Evolutionary conservation across 1,140 invertebrate species (phyloP), one percentile per base, ranked within the genome.

Genomic region (Leptinotarsa lineolata): DNA sequence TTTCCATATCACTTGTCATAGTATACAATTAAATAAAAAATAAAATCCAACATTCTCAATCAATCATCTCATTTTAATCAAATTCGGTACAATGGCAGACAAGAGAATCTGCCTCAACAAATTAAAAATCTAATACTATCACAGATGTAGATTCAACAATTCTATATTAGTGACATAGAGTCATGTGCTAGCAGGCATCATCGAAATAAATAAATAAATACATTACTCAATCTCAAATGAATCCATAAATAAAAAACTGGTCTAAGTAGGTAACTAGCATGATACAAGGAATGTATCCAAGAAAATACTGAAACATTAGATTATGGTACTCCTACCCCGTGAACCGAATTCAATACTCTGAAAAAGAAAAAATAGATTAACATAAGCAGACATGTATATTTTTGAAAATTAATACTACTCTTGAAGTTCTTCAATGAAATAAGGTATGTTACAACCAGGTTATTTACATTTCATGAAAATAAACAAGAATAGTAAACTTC

Each of bases 221-320:
- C 15, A 16, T 54, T 54, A 54, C 48, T 54, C 48, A 54, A 54
- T 54, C 48, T 54, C 48, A 54, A 54, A 54, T 54, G 48, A 39
- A 54, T 54, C 4, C 15, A 18, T 54, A 54, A 54, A 54, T 54
- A 54, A 54, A 54, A 54, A 54, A 54, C 6, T 54, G 48, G 48
- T 15, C 48, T 54, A 54, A 54, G 15, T 54, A 54, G 48, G 48
- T 54, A 54, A 54, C 48, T 54, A 54, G 48, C 16, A 18, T 54
- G 48, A 54, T 54, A 54, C 48, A 54, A 54, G 48, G 48, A 54
- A 54, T 54, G 48, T 54, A 54, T 18, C 48, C 48, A 54, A 54
- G 48, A 18, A 54, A 54, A 54, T 54, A 54, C 48, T 54, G 48
- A 54, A 54, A 54, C 48, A 54, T 54, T 18, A 3, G 48, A 18